These are phyloP conservation scores for Rousettus madagascariensis DNA, from an alignment of 2,797 vertebrate species.

Conservation along the genomic window DNA sequence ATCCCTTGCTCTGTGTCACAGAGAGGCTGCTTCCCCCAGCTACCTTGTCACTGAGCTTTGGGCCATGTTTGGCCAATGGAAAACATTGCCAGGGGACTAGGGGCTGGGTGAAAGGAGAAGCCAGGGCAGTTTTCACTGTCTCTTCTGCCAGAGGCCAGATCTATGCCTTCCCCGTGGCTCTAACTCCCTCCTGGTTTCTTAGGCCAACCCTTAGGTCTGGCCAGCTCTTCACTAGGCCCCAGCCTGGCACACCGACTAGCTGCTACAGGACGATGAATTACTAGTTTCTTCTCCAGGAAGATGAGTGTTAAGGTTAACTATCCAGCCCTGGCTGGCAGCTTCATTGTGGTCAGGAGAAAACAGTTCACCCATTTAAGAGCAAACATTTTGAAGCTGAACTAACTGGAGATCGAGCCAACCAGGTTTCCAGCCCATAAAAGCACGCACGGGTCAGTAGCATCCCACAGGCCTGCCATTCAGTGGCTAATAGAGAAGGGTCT, in stretches of 20 bases:
- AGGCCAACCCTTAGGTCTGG: slow-evolving; percentile 7
- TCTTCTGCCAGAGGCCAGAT: background rate
- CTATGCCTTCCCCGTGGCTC: background rate
- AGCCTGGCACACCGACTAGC: background rate
- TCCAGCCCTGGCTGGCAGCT: slow-evolving; percentile 40
- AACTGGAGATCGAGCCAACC: slow-evolving; percentile 29
- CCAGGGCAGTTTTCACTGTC: background rate
- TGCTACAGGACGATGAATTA: background rate
- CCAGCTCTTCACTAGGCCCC: background rate
- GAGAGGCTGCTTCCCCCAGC: background rate
- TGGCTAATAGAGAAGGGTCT: slow-evolving; percentile 56
- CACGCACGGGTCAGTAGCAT: background rate
- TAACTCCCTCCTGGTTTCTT: background rate
- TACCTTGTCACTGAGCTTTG: background rate
- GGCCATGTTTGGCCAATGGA: background rate
- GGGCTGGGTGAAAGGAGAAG: background rate
- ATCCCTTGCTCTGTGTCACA: background rate
- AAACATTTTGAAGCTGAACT: slow-evolving; percentile 72
- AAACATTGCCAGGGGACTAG: background rate
- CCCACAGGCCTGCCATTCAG: slow-evolving; percentile 56
- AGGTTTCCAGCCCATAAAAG: slow-evolving; percentile 48
- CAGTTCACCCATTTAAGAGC: slow-evolving; percentile 73
- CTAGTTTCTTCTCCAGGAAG: slow-evolving; percentile 62
- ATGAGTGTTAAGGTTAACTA: slow-evolving; percentile 20
- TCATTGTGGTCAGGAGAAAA: slow-evolving; percentile 69